Conservation (phyloP, 23 tunicate species). For the Ascidia mentula region DNA sequence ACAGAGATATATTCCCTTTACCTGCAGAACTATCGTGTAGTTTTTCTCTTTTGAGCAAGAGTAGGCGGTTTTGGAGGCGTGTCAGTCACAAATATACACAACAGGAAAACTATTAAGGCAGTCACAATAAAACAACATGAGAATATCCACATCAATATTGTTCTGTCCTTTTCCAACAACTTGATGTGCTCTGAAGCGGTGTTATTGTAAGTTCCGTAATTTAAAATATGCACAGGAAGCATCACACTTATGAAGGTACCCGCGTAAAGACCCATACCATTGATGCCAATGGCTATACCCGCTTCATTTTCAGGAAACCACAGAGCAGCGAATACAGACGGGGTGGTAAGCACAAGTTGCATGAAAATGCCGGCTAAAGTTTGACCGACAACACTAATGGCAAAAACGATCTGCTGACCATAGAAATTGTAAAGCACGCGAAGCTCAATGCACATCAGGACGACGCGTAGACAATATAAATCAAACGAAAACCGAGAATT, state of each 20-base stretch:
- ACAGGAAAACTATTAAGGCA: background rate
- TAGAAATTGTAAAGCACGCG: background rate
- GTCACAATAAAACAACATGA: background rate
- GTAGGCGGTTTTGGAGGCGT: background rate
- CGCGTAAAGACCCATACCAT: background rate
- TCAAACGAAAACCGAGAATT: background rate
- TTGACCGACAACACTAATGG: background rate
- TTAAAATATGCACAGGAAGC: background rate
- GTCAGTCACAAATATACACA: background rate
- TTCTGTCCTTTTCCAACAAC: background rate
- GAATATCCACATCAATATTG: background rate
- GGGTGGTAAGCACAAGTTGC: background rate
- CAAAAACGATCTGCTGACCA: background rate
- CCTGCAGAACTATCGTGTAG: background rate
- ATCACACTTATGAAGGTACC: background rate
- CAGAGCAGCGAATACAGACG: background rate
- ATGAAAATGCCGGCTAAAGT: background rate
- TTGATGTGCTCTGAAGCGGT: background rate
- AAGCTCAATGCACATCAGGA: background rate
- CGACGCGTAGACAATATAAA: background rate
- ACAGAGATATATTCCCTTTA: background rate
- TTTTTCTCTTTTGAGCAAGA: background rate
- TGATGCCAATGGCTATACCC: background rate
- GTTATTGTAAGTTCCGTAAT: background rate
- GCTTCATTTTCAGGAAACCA: slow-evolving; percentile 1